Conservation (phyloP, 1,140 invertebrate genomes). For the Dendrolimus kikuchii region DNA sequence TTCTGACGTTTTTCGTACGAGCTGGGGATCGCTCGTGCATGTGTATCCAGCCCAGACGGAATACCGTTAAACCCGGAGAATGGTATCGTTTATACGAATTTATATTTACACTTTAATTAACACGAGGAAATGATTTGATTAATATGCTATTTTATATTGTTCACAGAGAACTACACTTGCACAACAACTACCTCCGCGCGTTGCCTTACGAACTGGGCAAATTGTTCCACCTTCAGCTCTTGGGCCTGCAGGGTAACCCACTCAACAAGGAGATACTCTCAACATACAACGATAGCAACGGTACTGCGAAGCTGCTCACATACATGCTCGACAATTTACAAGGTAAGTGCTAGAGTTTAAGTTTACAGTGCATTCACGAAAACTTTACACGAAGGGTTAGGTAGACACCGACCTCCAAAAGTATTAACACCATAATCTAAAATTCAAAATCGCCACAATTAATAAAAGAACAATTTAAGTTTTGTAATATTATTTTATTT, state of each 20-base stretch:
- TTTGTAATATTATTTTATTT: no score
- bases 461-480: no score
- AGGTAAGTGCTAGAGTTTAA: conserved; percentile 76
- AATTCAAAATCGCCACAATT: no score
- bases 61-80: no score
- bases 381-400: no score
- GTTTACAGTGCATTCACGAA: no score
- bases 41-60: no score
- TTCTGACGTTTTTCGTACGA: no score
- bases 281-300: conserved; percentile 93
- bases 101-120: neutral
- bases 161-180: conserved; percentile 92
- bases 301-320: conserved; percentile 93
- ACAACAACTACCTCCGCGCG: conserved; percentile 93
- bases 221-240: conserved; percentile 94
- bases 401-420: no score
- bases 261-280: conserved; percentile 92
- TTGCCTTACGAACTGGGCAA: conserved; percentile 98
- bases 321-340: conserved; percentile 95
- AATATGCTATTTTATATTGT: conserved; percentile 10
- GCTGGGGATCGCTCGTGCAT: no score
- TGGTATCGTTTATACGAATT: no score
- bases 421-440: no score
- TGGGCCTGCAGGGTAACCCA: conserved; percentile 95
- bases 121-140: neutral